Percentiles rank a stretch among this genome's conserved stretches.
These are phyloP conservation scores for Myotis myotis DNA, from an alignment of 2,797 vertebrate genomes.

Conservation along the genomic window DNA sequence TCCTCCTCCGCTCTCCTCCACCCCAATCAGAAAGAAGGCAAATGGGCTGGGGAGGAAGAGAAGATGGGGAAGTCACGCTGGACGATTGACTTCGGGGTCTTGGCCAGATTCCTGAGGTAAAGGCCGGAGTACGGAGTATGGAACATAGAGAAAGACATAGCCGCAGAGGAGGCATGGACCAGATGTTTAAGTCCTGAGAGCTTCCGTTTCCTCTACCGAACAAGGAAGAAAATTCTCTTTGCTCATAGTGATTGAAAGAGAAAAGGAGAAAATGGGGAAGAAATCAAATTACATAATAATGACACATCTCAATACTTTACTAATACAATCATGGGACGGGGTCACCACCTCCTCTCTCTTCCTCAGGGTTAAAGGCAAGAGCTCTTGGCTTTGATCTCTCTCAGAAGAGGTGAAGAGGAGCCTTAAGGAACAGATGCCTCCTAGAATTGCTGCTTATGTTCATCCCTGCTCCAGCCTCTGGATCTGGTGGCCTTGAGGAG, in stretches of 20 bases:
- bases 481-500: too few relatives aligned
- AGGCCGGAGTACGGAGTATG: neutral
- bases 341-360: neutral
- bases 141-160: neutral
- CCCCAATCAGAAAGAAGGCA: neutral
- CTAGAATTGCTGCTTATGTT: neutral
- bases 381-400: neutral
- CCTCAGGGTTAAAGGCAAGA: neutral
- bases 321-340: neutral
- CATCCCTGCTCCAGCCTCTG: neutral
- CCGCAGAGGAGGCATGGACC: neutral
- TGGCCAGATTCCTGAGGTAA: neutral
- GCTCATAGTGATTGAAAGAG: neutral
- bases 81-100: neutral
- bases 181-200: neutral
- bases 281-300: slow-evolving; percentile 59
- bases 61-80: neutral
- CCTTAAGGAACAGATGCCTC: neutral
- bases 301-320: neutral
- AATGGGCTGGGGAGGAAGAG: neutral
- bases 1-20: neutral
- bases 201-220: neutral
- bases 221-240: slow-evolving; percentile 49
- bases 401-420: neutral
- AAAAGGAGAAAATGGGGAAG: slow-evolving; percentile 48